These are phyloP conservation scores for Saccopteryx leptura DNA, from an alignment of 2,113 vertebrate genomes.

Conservation along the genomic window DNA sequence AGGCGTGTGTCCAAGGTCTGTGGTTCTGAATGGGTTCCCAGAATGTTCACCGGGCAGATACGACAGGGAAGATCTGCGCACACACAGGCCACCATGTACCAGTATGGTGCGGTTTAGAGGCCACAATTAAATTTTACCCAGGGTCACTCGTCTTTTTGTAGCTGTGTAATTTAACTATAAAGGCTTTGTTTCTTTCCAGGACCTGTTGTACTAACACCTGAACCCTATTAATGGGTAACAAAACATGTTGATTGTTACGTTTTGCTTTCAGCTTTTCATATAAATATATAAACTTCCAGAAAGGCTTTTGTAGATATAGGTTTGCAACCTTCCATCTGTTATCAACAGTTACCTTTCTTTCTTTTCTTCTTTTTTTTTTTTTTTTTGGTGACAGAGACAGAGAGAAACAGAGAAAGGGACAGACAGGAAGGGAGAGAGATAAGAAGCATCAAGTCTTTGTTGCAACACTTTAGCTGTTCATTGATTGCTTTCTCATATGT, in stretches of 20 bases:
- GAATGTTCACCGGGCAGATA: constrained; percentile 53
- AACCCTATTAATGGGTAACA: constrained; percentile 25
- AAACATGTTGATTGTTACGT: not conserved
- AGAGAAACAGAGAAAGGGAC: too few relatives aligned
- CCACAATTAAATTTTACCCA: not conserved
- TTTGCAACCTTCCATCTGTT: constrained; percentile 4
- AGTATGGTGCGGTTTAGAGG: constrained; percentile 15
- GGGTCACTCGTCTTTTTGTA: not conserved
- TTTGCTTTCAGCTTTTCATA: not conserved
- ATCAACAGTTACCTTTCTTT: not conserved
- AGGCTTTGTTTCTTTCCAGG: not conserved
- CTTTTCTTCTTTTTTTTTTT: too few relatives aligned
- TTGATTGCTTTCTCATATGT: too few relatives aligned
- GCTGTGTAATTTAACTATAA: constrained; percentile 12
- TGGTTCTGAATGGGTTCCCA: constrained; percentile 64
- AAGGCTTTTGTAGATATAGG: not conserved
- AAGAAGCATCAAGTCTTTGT: too few relatives aligned
- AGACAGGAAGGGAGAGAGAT: too few relatives aligned
- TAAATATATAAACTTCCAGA: not conserved
- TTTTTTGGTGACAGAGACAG: too few relatives aligned
- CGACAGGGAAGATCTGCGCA: constrained; percentile 60
- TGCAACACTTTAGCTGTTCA: too few relatives aligned
- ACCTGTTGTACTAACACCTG: not conserved
- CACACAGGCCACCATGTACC: not conserved
- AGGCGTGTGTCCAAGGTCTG: constrained; percentile 45